Percentiles rank a stretch among this genome's conserved stretches.
Conservation (phyloP, 2,888 invertebrate genomes). For the Leucophenga montana region DNA sequence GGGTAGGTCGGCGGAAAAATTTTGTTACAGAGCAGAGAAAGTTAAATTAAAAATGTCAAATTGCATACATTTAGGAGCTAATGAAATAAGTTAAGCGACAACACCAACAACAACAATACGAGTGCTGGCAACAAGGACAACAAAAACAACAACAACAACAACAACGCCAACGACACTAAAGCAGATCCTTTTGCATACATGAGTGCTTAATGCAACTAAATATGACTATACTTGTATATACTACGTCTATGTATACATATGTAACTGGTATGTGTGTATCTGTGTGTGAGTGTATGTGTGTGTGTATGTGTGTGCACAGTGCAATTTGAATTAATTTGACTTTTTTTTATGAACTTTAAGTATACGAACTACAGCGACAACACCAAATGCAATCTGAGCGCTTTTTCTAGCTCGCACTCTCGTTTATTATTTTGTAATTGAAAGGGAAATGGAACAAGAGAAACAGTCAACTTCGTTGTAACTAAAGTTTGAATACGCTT, state of each 20-base stretch:
- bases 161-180: conserved; percentile 32
- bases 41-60: conserved; percentile 67
- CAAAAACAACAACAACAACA: conserved; percentile 45
- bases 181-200: conserved; percentile 9
- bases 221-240: too few species aligned
- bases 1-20: too few species aligned
- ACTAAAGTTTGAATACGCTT: too few species aligned
- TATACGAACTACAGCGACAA: conserved; percentile 38
- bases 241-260: not conserved
- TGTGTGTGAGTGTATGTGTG: conserved; percentile 19
- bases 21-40: conserved; percentile 44
- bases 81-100: conserved; percentile 64
- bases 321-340: conserved; percentile 62
- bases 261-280: conserved; percentile 11
- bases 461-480: too few species aligned
- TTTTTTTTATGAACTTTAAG: conserved; percentile 59
- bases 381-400: too few species aligned
- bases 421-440: too few species aligned
- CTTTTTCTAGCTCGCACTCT: too few species aligned
- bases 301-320: conserved; percentile 45
- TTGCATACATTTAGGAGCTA: conserved; percentile 66
- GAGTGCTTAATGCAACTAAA: too few species aligned
- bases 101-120: conserved; percentile 36
- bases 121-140: conserved; percentile 50
- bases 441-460: too few species aligned